Conservation (phyloP, 2,113 vertebrate genomes). For the Tachysurus vachellii region DNA sequence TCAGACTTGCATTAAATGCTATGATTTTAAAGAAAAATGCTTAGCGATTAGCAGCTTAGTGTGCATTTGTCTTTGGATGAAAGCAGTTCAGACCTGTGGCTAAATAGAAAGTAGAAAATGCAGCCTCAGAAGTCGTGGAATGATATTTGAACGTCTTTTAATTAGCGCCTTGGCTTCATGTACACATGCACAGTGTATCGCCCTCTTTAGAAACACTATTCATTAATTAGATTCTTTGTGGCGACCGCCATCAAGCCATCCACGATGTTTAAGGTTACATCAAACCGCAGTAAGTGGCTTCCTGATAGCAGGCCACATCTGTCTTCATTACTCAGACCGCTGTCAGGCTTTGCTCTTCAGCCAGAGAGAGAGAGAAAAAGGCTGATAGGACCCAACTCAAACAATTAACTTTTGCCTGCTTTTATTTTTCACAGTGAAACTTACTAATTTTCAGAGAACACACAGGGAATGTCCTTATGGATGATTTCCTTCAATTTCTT, state of each 20-base stretch:
- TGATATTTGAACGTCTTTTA: conserved; percentile 81
- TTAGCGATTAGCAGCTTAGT: conserved; percentile 3
- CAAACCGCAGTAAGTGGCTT: conserved; percentile 91
- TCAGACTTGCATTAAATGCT: neutral
- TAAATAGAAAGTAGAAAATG: conserved; percentile 1
- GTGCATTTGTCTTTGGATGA: conserved; percentile 1
- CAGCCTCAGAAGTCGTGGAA: conserved; percentile 65
- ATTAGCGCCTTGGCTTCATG: conserved; percentile 87
- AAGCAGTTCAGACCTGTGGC: conserved; percentile 26
- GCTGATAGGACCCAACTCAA: neutral
- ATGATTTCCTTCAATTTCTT: conserved; percentile 23
- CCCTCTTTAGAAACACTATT: conserved; percentile 84
- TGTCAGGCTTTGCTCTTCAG: conserved; percentile 80
- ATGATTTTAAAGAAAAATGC: neutral
- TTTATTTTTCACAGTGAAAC: conserved; percentile 84
- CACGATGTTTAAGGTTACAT: conserved; percentile 97
- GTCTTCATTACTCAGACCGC: conserved; percentile 90
- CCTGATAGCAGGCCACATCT: conserved; percentile 95
- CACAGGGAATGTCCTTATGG: conserved; percentile 33
- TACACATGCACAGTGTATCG: conserved; percentile 86
- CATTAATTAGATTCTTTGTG: conserved; percentile 97
- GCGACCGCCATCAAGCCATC: conserved; percentile 90
- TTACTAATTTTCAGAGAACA: conserved; percentile 79
- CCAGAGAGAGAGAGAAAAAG: conserved; percentile 64
- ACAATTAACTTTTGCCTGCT: conserved; percentile 85